Base-by-base conservation (phyloP, 2,797 vertebrate genomes). In the Hemibagrus guttatus region DNA sequence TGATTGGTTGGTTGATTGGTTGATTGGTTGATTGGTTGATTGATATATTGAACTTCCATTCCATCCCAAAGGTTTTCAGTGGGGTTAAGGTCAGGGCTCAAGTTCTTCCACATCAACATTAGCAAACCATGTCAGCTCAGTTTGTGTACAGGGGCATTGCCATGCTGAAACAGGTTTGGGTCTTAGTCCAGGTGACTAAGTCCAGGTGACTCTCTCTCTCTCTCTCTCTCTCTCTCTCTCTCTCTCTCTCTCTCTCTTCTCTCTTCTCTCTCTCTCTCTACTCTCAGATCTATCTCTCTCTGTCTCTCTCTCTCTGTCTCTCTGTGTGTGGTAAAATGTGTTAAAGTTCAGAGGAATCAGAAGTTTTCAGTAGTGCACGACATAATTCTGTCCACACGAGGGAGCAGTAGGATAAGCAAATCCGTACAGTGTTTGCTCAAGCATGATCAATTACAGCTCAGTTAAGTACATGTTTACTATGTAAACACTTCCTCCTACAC, bases 301-400 rank as follows among this genome's bases (percentile, higher is more conserved):
- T 39, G 17, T 42, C 68, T 42, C 1, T 68, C 31, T 68, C 31
- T 35, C 64, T 71, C 39, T 4, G 11, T 13, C 8, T 74, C 42
- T 49, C 12, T 26, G 21, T 74, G 5, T 46, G 0, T 74, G 71
- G 46, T 54, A 6, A 54, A 76, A 54, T 54, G 39, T 72, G 14
- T 5, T 69, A 69, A 69, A 39, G 4, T 69, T 69, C 14, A 68
- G 64, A 35, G 6, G 13, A 31, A 6, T 31, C 28, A 68, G 39
- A 42, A 19, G 17, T 69, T 39, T 4, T 6, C 21, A 80, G 13
- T n/a, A 56, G 1, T 71, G 76, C 52, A 46, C 17, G 26, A n/a
- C n/a, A 49, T 72, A 49, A 46, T 49, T 82, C 49, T 82, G 58
- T 26, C 85, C 85, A 82, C 85, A 82, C 12, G 85, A 35, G 68